Evolutionary conservation across 2,888 invertebrate species (phyloP).

Genomic region (Calliphora vomitoria): DNA sequence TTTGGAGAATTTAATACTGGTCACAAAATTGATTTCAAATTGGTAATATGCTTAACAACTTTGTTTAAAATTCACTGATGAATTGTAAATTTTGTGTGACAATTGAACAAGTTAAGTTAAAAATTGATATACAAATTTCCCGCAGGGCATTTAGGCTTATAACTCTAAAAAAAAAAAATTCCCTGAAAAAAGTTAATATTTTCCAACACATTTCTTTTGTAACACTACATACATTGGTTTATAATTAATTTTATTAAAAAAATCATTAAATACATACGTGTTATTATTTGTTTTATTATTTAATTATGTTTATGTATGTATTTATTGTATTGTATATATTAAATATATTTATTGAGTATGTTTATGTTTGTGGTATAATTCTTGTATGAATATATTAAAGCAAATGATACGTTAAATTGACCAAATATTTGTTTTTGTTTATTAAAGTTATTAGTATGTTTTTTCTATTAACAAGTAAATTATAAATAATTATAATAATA

Average conservation of each 20-base stretch:
- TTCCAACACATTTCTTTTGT: not conserved
- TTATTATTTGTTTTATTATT: slow-evolving; percentile 27
- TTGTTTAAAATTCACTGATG: too few species aligned
- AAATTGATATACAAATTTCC: too few species aligned
- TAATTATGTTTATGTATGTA: slow-evolving; percentile 21
- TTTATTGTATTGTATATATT: slow-evolving; percentile 62
- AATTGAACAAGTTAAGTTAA: too few species aligned
- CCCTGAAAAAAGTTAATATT: too few species aligned
- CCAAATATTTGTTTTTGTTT: slow-evolving; percentile 48
- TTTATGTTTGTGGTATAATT: slow-evolving; percentile 56
- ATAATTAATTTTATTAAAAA: not conserved
- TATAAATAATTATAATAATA: not conserved
- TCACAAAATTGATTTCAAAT: too few species aligned
- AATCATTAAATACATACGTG: not conserved
- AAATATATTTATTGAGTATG: slow-evolving; percentile 62
- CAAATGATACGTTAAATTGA: slow-evolving; percentile 67
- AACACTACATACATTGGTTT: not conserved
- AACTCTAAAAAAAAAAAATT: too few species aligned
- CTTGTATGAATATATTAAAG: slow-evolving; percentile 49
- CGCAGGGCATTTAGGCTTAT: too few species aligned
- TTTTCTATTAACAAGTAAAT: slow-evolving; percentile 1
- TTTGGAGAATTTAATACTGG: too few species aligned
- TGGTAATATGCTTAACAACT: too few species aligned
- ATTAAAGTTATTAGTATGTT: not conserved
- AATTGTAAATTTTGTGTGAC: too few species aligned